Percentiles rank a stretch among this genome's conserved stretches.
Evolutionary conservation across 2,888 invertebrate genomes (phyloP).

Genomic region (Caenorhabditis panamensis): DNA sequence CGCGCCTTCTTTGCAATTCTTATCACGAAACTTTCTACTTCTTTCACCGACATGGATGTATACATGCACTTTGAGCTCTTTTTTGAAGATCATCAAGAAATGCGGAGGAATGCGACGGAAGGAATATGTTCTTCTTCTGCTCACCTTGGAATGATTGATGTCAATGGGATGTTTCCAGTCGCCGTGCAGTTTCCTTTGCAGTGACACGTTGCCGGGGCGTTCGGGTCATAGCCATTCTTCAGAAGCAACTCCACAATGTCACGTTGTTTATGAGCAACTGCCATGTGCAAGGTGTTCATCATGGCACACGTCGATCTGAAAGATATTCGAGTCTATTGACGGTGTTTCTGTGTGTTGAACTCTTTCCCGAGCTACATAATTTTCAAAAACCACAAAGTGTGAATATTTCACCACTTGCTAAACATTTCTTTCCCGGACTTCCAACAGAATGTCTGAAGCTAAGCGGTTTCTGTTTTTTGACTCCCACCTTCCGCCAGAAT

Average conservation of each 20-base stretch:
- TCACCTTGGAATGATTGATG: slow-evolving; percentile 78
- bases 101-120: neutral
- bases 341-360: slow-evolving; percentile 25
- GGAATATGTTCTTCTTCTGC: neutral
- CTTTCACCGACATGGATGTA: slow-evolving; percentile 1
- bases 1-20: neutral
- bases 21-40: slow-evolving; percentile 4
- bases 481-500: slow-evolving; percentile 77
- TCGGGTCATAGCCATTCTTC: slow-evolving; percentile 83
- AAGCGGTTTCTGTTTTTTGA: neutral
- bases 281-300: slow-evolving; percentile 84
- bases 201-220: slow-evolving; percentile 83
- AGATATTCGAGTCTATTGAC: too few species aligned
- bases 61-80: slow-evolving; percentile 19
- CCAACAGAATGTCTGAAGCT: slow-evolving; percentile 38
- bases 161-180: slow-evolving; percentile 77
- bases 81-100: slow-evolving; percentile 21
- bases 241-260: slow-evolving; percentile 83
- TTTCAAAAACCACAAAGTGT: slow-evolving; percentile 18
- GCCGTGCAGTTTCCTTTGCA: slow-evolving; percentile 80
- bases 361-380: neutral
- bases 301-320: slow-evolving; percentile 77
- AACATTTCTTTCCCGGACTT: neutral
- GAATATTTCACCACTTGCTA: slow-evolving; percentile 26
- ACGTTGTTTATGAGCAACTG: slow-evolving; percentile 84